phyloP scores from a whole-genome alignment of 2,113 vertebrate genomes.

The Romanogobio albipinnatus region DNA sequence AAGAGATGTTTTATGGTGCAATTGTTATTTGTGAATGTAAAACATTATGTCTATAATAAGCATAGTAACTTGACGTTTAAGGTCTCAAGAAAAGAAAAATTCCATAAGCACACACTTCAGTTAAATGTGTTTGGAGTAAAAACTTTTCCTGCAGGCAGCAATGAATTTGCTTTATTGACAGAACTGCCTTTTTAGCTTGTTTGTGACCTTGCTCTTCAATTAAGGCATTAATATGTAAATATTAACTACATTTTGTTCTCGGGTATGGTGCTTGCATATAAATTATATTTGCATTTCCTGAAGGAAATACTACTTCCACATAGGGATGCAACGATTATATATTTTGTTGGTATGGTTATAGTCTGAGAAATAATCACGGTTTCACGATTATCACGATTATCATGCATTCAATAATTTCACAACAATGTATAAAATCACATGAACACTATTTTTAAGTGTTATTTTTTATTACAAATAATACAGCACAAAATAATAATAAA shows the following conservation, averaged over 20 bases:
- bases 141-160: background rate
- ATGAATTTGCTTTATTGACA: constrained; percentile 3
- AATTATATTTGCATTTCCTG: background rate
- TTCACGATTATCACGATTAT: too few relatives aligned
- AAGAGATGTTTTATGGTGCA: constrained; percentile 17
- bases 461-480: too few relatives aligned
- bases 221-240: background rate
- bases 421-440: too few relatives aligned
- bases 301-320: background rate
- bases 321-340: too few relatives aligned
- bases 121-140: background rate
- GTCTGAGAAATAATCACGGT: too few relatives aligned
- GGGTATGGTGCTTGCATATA: background rate
- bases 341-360: too few relatives aligned
- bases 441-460: too few relatives aligned
- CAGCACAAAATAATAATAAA: too few relatives aligned
- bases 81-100: background rate
- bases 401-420: too few relatives aligned
- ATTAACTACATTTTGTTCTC: background rate
- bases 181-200: background rate
- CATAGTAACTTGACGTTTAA: background rate
- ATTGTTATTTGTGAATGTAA: constrained; percentile 17
- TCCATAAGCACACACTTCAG: background rate
- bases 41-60: constrained; percentile 8
- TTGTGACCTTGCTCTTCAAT: constrained; percentile 5